Conservation (phyloP, 2,113 vertebrate genomes). For the Trogon surrucura region DNA sequence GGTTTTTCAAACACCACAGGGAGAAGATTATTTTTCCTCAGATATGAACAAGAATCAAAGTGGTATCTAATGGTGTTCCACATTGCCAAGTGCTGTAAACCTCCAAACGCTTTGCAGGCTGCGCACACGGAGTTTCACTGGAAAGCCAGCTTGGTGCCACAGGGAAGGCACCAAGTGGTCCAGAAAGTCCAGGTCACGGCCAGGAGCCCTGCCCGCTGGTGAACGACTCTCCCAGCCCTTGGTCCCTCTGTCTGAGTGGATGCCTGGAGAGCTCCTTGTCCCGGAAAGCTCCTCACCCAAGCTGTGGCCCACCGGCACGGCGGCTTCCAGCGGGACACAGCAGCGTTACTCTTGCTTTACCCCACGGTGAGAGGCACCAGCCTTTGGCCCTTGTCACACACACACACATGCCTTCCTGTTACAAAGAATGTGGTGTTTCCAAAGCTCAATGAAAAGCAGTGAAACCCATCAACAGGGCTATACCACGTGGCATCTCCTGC, state of each 20-base stretch:
- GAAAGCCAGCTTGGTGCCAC: neutral
- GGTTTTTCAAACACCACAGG: neutral
- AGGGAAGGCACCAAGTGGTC: neutral
- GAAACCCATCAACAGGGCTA: neutral
- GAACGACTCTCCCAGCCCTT: neutral
- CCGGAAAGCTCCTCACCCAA: no score
- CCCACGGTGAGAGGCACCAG: neutral
- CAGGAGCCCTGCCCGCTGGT: neutral
- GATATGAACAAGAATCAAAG: neutral
- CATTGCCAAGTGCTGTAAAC: neutral
- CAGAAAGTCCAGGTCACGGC: neutral
- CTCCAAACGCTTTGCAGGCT: neutral
- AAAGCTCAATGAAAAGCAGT: conserved; percentile 18
- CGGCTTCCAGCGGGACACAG: neutral
- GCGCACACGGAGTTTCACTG: neutral
- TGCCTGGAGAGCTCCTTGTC: neutral
- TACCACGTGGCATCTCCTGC: neutral
- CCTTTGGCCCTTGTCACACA: neutral
- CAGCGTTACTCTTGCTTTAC: rapidly evolving
- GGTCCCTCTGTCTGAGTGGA: neutral
- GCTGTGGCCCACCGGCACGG: neutral
- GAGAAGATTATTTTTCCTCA: neutral
- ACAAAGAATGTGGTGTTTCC: neutral
- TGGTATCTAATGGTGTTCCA: neutral
- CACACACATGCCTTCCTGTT: rapidly evolving